phyloP scores from a whole-genome alignment of 2,797 vertebrate species.

The Podargus strigoides region DNA sequence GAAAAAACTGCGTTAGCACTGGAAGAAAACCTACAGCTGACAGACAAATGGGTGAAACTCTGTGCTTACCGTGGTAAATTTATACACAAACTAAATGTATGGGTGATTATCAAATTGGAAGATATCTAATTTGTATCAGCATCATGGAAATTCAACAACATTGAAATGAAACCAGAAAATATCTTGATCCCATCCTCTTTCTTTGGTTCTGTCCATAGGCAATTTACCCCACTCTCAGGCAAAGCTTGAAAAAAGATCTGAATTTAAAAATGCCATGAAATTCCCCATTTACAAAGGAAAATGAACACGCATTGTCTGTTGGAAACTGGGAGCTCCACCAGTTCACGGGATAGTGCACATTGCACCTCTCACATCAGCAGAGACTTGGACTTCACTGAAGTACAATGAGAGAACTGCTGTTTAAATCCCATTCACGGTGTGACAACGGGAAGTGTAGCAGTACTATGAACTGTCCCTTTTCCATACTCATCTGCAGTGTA shows the following conservation, averaged over 20 bases:
- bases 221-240: background rate
- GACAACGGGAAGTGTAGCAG: accelerated
- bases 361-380: background rate
- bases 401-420: background rate
- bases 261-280: background rate
- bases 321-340: background rate
- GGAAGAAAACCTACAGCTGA: background rate
- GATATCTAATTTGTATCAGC: accelerated
- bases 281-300: background rate
- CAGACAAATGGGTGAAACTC: background rate
- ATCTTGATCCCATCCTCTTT: background rate
- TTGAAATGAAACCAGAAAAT: accelerated
- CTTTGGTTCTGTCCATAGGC: background rate
- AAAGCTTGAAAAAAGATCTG: background rate
- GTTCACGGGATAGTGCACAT: background rate
- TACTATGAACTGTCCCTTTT: accelerated
- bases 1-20: background rate
- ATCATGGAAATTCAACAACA: background rate
- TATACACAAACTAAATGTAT: accelerated
- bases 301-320: background rate
- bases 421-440: background rate
- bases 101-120: background rate
- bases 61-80: accelerated
- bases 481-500: background rate
- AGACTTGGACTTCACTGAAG: background rate